A percentile compares a stretch with the other conserved stretches of the same genome.
phyloP scores from a whole-genome alignment of 1,140 invertebrate species.

The Diplogasteroides magnus region DNA sequence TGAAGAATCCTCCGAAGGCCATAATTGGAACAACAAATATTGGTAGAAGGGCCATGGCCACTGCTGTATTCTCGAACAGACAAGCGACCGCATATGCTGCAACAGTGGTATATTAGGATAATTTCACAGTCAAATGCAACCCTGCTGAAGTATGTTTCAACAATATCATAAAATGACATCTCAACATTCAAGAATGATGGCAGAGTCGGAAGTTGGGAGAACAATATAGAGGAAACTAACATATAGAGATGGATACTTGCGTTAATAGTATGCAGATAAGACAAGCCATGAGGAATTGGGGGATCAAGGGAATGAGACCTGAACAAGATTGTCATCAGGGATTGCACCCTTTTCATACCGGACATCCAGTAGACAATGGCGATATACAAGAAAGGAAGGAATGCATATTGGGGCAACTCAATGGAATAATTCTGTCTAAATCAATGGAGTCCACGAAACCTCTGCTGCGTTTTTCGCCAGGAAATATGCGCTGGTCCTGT shows the following conservation, averaged over 20 bases:
- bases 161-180: no score
- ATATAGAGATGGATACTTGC: conserved; percentile 31
- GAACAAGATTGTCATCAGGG: not conserved
- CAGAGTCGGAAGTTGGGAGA: not conserved
- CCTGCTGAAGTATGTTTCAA: no score
- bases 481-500: conserved; percentile 86
- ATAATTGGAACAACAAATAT: conserved; percentile 83
- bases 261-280: conserved; percentile 19
- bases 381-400: conserved; percentile 76
- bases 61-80: conserved; percentile 70
- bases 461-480: conserved; percentile 68
- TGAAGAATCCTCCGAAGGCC: conserved; percentile 87
- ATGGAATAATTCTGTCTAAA: not conserved
- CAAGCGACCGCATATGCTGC: conserved; percentile 84
- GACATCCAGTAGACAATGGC: conserved; percentile 71
- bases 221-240: conserved; percentile 15
- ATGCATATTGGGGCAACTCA: conserved; percentile 58
- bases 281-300: conserved; percentile 17
- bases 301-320: conserved; percentile 10
- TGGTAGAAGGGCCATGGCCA: conserved; percentile 82
- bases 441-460: not conserved
- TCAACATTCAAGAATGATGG: no score
- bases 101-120: conserved; percentile 2
- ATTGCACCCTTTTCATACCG: conserved; percentile 29
- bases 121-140: no score